Base-by-base conservation (phyloP, 2,797 vertebrate species). In the Tarsius wallacei region DNA sequence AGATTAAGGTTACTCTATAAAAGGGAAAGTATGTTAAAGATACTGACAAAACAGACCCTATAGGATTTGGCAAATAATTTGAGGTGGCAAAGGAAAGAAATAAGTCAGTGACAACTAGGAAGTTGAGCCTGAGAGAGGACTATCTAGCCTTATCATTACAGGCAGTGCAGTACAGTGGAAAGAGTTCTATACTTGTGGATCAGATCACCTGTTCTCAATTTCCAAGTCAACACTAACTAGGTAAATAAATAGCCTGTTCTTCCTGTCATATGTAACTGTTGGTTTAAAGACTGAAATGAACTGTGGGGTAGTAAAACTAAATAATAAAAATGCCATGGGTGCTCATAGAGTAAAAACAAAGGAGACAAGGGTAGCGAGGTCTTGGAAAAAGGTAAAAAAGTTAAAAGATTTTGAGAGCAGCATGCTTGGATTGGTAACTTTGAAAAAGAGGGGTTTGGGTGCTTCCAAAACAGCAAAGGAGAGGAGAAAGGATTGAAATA, bases 401-500 rank as follows among this genome's bases (percentile, higher is more conserved):
- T 42, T 42, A 42, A 42, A 96, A 78, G 63, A 68, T 77, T 92
- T 68, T 90, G 31, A 93, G 24, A 91, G 2, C 9, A 42, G 4
- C 12, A 51, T 36, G 14, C n/a, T n/a, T 93, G 16, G n/a, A 81
- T 92, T 47, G 49, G 76, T 90, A 85, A 70, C 55, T 93, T 64
- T 94, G 71, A 94, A 95, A 95, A 74, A n/a, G 49, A 33, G n/a
- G 11, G 14, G 70, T 12, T 51, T 19, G 24, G 21, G 55, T 33
- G 4, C 11, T 82, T 84, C 19, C 64, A 51, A 87, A 81, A 81
- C 3, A 88, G 47, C 10, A 63, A 80, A 70, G 21, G 55, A 68
- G 14, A 9, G 28, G 36, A 87, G 31, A 93, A 73, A 71, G 55
- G 70, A 71, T 21, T 89, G 57, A 80, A 76, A 94, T 94, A 80